A percentile compares a stretch with the other conserved stretches of the same genome.
Evolutionary conservation across 53 echinoderm and acorn worm species (phyloP).

Genomic region (Echinarachnius parma): DNA sequence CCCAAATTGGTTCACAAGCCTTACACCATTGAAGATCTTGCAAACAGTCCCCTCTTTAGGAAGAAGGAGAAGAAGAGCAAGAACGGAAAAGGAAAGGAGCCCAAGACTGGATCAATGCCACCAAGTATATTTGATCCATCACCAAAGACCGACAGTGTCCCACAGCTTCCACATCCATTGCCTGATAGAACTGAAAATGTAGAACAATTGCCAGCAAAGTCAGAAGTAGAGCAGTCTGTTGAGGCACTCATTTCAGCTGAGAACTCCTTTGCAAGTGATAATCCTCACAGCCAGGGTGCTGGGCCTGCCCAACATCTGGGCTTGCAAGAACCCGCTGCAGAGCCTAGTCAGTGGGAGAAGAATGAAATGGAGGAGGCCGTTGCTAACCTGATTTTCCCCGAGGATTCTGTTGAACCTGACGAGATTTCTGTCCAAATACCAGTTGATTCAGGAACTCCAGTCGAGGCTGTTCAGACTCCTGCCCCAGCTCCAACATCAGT

Average conservation of each 20-base stretch:
- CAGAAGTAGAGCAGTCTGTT: slow-evolving; percentile 40
- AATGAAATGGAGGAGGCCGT: slow-evolving; percentile 61
- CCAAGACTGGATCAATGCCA: too few species aligned
- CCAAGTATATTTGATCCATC: too few species aligned
- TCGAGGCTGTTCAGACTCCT: slow-evolving; percentile 1
- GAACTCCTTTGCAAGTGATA: slow-evolving; percentile 20
- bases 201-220: slow-evolving; percentile 26
- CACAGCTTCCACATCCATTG: not conserved
- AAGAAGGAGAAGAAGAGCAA: slow-evolving; percentile 11
- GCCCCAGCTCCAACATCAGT: not conserved
- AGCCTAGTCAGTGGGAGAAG: slow-evolving; percentile 51
- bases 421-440: slow-evolving; percentile 23
- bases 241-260: slow-evolving; percentile 32
- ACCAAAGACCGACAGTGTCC: not conserved
- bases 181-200: not conserved
- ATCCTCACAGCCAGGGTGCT: not conserved
- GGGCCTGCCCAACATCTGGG: not conserved
- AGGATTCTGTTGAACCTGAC: slow-evolving; percentile 18
- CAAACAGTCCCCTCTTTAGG: slow-evolving; percentile 15
- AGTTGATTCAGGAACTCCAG: slow-evolving; percentile 4
- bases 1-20: slow-evolving; percentile 6
- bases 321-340: slow-evolving; percentile 8
- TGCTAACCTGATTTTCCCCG: slow-evolving; percentile 58
- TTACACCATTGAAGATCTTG: slow-evolving; percentile 17
- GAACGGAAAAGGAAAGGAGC: not conserved